These are phyloP conservation scores for Argynnis bischoffii DNA, from an alignment of 2,888 invertebrate genomes.

Conservation along the genomic window DNA sequence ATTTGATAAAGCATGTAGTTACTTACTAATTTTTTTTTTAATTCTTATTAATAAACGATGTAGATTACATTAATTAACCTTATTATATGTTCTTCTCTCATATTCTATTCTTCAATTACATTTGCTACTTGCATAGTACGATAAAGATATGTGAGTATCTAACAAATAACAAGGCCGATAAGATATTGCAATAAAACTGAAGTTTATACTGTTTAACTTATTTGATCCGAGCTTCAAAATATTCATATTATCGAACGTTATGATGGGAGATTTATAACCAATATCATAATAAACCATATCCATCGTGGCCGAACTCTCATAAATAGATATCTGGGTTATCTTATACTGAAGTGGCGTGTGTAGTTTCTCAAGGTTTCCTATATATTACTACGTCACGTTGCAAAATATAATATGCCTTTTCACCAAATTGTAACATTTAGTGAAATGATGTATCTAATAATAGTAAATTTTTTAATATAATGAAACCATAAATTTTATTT, in stretches of 20 bases:
- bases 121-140: neutral
- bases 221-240: constrained; percentile 24
- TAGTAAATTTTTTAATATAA: neutral
- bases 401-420: constrained; percentile 1
- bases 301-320: constrained; percentile 34
- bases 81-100: too few relatives aligned
- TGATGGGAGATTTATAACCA: constrained; percentile 33
- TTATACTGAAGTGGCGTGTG: constrained; percentile 25
- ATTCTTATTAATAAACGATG: too few relatives aligned
- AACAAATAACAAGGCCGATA: neutral
- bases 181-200: constrained; percentile 42
- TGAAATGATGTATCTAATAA: neutral
- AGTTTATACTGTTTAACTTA: constrained; percentile 33
- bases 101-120: constrained; percentile 5
- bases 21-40: too few relatives aligned
- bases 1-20: too few relatives aligned
- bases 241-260: constrained; percentile 35
- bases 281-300: constrained; percentile 37
- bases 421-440: neutral
- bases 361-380: constrained; percentile 15
- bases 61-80: too few relatives aligned
- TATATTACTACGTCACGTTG: constrained; percentile 6
- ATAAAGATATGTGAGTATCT: neutral
- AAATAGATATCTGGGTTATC: constrained; percentile 39
- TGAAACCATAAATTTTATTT: constrained; percentile 25